Conservation (phyloP, 2,888 invertebrate genomes). For the Nebria brevicollis region DNA sequence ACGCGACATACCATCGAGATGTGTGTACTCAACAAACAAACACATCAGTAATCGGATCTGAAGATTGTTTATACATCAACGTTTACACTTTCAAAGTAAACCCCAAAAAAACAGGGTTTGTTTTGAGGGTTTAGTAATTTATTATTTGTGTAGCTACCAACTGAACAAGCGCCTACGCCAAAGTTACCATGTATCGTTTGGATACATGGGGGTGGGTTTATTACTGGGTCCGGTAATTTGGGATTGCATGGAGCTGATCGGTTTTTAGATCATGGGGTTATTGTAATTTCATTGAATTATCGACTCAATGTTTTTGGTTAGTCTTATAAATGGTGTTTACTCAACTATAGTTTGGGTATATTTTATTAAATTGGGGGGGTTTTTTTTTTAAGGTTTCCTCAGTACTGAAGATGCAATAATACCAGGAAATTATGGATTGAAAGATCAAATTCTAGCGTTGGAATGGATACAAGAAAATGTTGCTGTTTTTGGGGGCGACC, state of each 20-base stretch:
- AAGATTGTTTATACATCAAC: constrained; percentile 3
- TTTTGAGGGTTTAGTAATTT: neutral
- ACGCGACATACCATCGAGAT: constrained; percentile 23
- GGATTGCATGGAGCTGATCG: constrained; percentile 21
- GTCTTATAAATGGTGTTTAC: neutral
- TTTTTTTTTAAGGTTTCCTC: constrained; percentile 13
- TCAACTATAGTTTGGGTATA: no score
- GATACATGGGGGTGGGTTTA: constrained; percentile 29
- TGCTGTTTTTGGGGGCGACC: constrained; percentile 20
- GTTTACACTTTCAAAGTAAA: neutral
- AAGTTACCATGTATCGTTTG: constrained; percentile 18
- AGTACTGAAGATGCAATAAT: constrained; percentile 6
- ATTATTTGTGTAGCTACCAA: neutral
- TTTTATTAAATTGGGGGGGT: no score
- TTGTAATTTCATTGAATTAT: constrained; percentile 18
- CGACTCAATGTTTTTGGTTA: constrained; percentile 25
- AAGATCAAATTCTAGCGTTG: constrained; percentile 27
- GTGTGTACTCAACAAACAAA: constrained; percentile 7
- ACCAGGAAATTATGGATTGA: constrained; percentile 28
- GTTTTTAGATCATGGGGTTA: constrained; percentile 9
- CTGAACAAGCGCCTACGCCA: neutral
- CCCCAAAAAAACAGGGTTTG: neutral
- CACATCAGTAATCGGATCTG: neutral
- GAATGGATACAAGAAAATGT: constrained; percentile 24
- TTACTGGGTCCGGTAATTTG: neutral